Conservation (phyloP, 1,140 invertebrate species). For the Rhopalosiphum maidis region DNA sequence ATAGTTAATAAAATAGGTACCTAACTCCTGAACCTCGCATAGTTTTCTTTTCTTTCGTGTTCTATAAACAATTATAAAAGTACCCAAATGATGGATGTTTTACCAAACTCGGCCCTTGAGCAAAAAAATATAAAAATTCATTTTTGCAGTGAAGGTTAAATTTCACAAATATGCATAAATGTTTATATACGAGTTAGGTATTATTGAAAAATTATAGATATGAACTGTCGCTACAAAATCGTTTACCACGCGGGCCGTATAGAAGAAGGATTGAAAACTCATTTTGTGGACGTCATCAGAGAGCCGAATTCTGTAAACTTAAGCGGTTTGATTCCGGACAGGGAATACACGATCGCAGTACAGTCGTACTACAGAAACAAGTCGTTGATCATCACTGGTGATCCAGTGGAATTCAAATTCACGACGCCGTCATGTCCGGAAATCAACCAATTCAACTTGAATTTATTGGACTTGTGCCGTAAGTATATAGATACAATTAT, state of each 20-base stretch:
- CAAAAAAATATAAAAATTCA: too few species aligned
- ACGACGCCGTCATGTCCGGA: neutral
- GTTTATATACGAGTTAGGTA: neutral
- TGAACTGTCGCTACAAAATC: constrained; percentile 37
- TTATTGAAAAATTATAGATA: constrained; percentile 22
- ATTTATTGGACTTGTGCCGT: neutral
- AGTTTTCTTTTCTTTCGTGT: too few species aligned
- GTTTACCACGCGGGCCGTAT: neutral
- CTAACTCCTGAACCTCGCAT: too few species aligned
- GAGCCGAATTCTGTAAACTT: neutral
- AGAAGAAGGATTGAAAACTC: neutral
- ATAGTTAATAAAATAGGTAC: too few species aligned
- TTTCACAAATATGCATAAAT: neutral
- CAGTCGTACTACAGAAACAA: neutral
- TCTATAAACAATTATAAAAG: too few species aligned
- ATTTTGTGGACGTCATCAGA: neutral
- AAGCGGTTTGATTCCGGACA: neutral
- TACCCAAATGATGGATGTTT: too few species aligned
- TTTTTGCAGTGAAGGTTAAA: neutral
- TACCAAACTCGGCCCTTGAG: too few species aligned
- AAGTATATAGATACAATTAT: neutral
- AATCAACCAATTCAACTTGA: neutral
- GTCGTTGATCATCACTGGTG: neutral
- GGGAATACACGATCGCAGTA: neutral
- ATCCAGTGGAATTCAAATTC: neutral